A percentile compares a stretch with the other conserved stretches of the same genome.
phyloP scores from a whole-genome alignment of 2,113 vertebrate genomes.

The Callithrix jacchus region DNA sequence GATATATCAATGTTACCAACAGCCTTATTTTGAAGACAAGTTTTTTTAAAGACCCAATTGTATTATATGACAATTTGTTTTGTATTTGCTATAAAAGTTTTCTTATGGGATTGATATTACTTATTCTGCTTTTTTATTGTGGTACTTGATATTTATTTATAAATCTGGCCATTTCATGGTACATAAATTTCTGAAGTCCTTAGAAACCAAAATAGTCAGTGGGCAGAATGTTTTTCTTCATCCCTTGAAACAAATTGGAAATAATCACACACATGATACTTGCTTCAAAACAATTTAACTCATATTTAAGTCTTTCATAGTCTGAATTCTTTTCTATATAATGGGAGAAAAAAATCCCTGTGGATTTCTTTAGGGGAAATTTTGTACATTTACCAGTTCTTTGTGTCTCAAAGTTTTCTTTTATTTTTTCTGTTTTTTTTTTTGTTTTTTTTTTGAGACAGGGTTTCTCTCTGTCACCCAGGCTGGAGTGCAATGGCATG shows the following conservation, averaged over 20 bases:
- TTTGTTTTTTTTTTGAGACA: no score
- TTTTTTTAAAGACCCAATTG: not conserved
- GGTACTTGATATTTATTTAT: not conserved
- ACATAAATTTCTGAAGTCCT: not conserved
- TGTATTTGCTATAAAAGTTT: not conserved
- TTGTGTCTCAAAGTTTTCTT: slow-evolving; percentile 29
- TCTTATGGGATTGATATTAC: not conserved
- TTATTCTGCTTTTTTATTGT: not conserved
- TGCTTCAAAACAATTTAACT: not conserved
- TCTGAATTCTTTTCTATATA: not conserved
- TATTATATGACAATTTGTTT: not conserved
- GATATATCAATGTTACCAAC: not conserved
- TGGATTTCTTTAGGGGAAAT: not conserved
- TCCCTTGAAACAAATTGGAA: slow-evolving; percentile 6
- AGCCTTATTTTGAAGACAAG: not conserved
- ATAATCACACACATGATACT: not conserved
- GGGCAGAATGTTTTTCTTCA: not conserved
- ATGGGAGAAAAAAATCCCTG: not conserved
- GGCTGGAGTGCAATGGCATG: no score
- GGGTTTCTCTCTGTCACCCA: no score
- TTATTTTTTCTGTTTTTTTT: not conserved
- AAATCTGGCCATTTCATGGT: not conserved
- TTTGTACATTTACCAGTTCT: not conserved
- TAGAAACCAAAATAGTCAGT: not conserved
- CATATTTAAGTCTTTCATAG: not conserved